A percentile compares a stretch with the other conserved stretches of the same genome.
phyloP scores from a whole-genome alignment of 2,797 vertebrate species.

The Myripristis murdjan region DNA sequence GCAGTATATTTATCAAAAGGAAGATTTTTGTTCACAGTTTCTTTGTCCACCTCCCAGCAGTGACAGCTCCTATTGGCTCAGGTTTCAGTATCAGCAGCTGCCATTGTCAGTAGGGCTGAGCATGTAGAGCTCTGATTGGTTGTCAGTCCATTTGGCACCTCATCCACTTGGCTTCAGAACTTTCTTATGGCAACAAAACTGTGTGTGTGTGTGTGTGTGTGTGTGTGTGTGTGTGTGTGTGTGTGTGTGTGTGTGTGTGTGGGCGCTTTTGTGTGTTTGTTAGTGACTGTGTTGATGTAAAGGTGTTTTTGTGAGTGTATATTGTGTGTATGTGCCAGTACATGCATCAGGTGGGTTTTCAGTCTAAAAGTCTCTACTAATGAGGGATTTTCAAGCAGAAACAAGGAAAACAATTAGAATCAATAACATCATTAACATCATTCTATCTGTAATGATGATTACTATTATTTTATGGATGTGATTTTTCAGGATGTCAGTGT shows the following conservation, averaged over 20 bases:
- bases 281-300: conserved; percentile 34
- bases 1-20: conserved; percentile 54
- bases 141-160: conserved; percentile 71
- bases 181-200: conserved; percentile 34
- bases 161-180: conserved; percentile 60
- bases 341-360: conserved; percentile 58
- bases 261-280: no score
- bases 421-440: conserved; percentile 54
- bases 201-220: conserved; percentile 38
- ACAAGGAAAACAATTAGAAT: conserved; percentile 53
- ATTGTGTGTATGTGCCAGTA: conserved; percentile 68
- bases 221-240: conserved; percentile 44
- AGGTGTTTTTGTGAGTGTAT: background rate
- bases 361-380: conserved; percentile 53
- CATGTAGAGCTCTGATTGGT: conserved; percentile 59
- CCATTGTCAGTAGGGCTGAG: conserved; percentile 57
- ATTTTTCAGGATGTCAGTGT: conserved; percentile 42
- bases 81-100: conserved; percentile 72
- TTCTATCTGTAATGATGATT: conserved; percentile 43
- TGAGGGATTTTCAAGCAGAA: conserved; percentile 62
- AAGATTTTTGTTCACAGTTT: conserved; percentile 62
- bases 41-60: conserved; percentile 45
- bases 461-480: conserved; percentile 44
- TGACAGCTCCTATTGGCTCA: conserved; percentile 68
- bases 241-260: conserved; percentile 57